Evolutionary conservation across 1,140 invertebrate species (phyloP), one percentile per base, ranked within the genome.

Genomic region (Eriocheir sinensis): DNA sequence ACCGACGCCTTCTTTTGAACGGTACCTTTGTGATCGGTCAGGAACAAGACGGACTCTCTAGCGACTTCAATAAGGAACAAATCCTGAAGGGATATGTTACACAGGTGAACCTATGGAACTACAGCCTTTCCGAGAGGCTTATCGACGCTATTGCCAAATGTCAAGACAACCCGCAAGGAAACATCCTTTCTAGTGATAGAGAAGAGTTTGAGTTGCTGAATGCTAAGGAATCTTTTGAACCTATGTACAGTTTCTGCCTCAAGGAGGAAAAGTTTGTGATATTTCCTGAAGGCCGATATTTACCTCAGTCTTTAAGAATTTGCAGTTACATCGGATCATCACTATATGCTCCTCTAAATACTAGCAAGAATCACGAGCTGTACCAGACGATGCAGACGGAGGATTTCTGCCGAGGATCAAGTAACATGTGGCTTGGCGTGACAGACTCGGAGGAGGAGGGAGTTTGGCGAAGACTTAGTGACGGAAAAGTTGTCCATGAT

Each of bases 21-120:
- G 94, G 94, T 3, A 91, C 94, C 80, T 94, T 94, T 21, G 81
- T 94, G 27, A 38, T 94, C 2, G 94, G 94, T 6, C 94, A 94
- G 34, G 94, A 94, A 32, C 94, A 94, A 48, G 94, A 94, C 36
- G 40, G 72, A n/a, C 81, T 92, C 3, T 91, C 89, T 4, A 2
- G 79, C 0, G 72, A n/a, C 8, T 60, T 91, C 34, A 53, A 94
- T 12, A 41, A 9, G 4, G 48, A 83, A 17, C 94, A 94, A n/a
- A 92, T 94, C 32, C 79, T 81, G n/a, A 94, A 94, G 41, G 94
- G 94, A 27, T 94, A 88, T 21, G 89, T 86, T 1, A 88, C 94
- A 4, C 94, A 94, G 30, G 27, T 94, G 3, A 94, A 94, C 30
- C 36, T 94, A 12, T 94, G 94, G 94, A 91, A 48, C 72, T 81